These are phyloP conservation scores for Dendrocincla tyrannina DNA, from an alignment of 2,797 vertebrate genomes.

Conservation along the genomic window DNA sequence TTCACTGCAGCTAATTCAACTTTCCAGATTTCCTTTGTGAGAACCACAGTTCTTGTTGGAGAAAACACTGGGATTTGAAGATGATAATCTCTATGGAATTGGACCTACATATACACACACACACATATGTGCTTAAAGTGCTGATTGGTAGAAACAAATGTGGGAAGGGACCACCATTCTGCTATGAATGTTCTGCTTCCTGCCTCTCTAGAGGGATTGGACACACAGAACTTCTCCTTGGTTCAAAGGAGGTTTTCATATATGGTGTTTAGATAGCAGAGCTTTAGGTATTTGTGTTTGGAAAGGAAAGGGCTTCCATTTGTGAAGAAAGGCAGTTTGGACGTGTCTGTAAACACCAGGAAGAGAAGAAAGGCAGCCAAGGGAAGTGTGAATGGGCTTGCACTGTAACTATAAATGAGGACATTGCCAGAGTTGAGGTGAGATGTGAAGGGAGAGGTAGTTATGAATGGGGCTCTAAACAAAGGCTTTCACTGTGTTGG, in stretches of 20 bases:
- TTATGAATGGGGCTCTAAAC: neutral
- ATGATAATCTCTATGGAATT: neutral
- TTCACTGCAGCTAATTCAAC: neutral
- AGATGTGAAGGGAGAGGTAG: neutral
- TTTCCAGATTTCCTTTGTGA: neutral
- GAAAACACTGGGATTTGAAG: neutral
- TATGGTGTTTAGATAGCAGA: neutral
- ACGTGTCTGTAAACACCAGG: neutral
- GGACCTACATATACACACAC: fast-evolving
- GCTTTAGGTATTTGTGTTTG: neutral
- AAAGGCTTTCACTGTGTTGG: neutral
- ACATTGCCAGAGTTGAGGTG: neutral
- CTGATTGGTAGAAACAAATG: neutral
- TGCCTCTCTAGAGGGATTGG: neutral
- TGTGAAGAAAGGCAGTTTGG: neutral
- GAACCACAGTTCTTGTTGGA: neutral
- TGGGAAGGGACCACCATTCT: neutral
- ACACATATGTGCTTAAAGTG: neutral
- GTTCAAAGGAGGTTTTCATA: neutral
- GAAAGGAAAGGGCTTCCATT: neutral
- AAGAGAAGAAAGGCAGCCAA: neutral
- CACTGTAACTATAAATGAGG: neutral
- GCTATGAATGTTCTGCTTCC: neutral
- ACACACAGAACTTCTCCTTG: neutral
- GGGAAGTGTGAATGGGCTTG: neutral